Conservation (phyloP, 2,113 vertebrate genomes). For the Amphiprion percula region DNA sequence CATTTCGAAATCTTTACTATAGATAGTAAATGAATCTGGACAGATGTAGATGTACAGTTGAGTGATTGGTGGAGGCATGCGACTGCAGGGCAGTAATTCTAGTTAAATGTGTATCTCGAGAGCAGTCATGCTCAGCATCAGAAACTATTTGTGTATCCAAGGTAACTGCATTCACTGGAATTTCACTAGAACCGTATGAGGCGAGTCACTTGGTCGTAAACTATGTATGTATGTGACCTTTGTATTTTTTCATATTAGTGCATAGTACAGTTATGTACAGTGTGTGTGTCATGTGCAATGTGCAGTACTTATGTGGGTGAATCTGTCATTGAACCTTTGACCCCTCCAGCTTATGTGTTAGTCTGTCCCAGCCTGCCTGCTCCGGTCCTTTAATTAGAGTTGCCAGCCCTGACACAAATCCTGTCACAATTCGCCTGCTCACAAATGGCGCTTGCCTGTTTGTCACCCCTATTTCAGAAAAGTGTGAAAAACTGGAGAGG, state of each 20-base stretch:
- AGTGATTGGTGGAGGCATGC: no score
- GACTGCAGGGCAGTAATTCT: no score
- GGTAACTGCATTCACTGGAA: no score
- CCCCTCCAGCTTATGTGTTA: constrained; percentile 55
- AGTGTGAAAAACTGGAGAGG: constrained; percentile 75
- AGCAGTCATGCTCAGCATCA: no score
- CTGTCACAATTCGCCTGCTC: constrained; percentile 68
- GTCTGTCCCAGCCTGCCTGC: constrained; percentile 57
- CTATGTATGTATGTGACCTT: constrained; percentile 4
- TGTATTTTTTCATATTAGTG: constrained; percentile 1
- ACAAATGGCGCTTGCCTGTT: constrained; percentile 74
- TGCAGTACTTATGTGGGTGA: constrained; percentile 21
- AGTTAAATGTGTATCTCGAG: no score
- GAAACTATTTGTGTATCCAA: no score
- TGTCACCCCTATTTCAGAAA: constrained; percentile 75
- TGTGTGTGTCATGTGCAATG: constrained; percentile 1
- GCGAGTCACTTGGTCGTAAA: constrained; percentile 1
- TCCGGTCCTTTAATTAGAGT: constrained; percentile 76
- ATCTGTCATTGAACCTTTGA: constrained; percentile 69
- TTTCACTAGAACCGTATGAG: neutral
- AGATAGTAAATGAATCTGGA: no score
- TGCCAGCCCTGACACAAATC: constrained; percentile 75
- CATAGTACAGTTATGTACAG: neutral
- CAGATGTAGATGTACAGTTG: no score
- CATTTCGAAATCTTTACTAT: no score